phyloP scores from a whole-genome alignment of 2,113 vertebrate genomes.

The Lepidothrix coronata region DNA sequence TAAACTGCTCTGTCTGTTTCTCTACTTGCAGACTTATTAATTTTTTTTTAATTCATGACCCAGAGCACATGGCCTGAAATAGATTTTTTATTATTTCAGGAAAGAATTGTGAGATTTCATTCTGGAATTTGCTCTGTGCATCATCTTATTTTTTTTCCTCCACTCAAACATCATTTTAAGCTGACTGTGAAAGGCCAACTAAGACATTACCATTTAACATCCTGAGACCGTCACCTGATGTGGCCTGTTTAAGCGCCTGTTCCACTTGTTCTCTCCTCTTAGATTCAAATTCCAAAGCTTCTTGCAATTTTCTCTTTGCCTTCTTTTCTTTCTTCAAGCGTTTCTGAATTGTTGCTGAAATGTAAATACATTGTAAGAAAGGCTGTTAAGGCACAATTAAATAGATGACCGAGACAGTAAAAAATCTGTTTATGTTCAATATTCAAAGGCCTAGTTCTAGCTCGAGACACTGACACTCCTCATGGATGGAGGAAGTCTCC shows the following conservation, averaged over 20 bases:
- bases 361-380: background rate
- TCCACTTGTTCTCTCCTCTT: conserved; percentile 89
- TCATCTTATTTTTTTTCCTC: background rate
- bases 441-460: background rate
- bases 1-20: conserved; percentile 39
- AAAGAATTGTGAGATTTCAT: background rate
- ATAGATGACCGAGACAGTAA: background rate
- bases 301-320: conserved; percentile 91
- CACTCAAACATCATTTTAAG: conserved; percentile 9
- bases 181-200: conserved; percentile 33
- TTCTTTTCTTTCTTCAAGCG: conserved; percentile 93
- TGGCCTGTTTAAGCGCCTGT: conserved; percentile 84
- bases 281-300: conserved; percentile 88
- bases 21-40: background rate
- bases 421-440: background rate
- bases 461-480: background rate
- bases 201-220: conserved; percentile 81
- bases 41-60: conserved; percentile 50
- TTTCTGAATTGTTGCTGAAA: conserved; percentile 87
- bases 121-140: conserved; percentile 20
- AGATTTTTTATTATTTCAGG: conserved; percentile 50
- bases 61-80: conserved; percentile 34
- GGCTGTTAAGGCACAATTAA: background rate
- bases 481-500: background rate
- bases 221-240: conserved; percentile 80